phyloP scores from a whole-genome alignment of 2,113 vertebrate genomes.

The Ramphastos sulfuratus region DNA sequence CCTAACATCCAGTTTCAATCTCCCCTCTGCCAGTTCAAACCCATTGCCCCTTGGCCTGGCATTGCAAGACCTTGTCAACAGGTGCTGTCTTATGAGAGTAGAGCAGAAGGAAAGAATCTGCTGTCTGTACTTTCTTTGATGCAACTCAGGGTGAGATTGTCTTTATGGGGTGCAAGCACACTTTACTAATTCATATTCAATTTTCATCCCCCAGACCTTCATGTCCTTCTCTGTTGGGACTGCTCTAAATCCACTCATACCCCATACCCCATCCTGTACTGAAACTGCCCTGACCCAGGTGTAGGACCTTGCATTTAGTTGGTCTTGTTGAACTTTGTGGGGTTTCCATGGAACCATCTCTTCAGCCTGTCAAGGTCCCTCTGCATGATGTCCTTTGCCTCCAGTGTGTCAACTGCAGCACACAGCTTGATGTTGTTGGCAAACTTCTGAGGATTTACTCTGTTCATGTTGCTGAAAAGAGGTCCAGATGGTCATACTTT shows the following conservation, averaged over 20 bases:
- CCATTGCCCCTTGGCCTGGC: no score
- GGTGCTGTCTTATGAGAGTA: not conserved
- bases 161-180: not conserved
- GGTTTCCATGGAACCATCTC: not conserved
- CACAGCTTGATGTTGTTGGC: not conserved
- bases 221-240: not conserved
- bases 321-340: not conserved
- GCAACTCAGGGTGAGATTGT: not conserved
- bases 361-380: not conserved
- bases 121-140: no score
- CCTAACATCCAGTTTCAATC: no score
- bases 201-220: not conserved
- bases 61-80: no score
- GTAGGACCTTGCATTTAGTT: not conserved
- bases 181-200: not conserved
- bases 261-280: not conserved
- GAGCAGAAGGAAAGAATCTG: not conserved
- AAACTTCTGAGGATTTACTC: not conserved
- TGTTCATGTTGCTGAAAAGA: not conserved
- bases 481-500: not conserved
- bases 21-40: no score
- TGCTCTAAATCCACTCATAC: not conserved
- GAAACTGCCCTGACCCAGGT: not conserved
- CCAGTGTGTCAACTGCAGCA: not conserved
- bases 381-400: not conserved